Percentiles rank a stretch among this genome's conserved stretches.
phyloP scores from a whole-genome alignment of 2,888 invertebrate genomes.

The Petrolisthes manimaculis region DNA sequence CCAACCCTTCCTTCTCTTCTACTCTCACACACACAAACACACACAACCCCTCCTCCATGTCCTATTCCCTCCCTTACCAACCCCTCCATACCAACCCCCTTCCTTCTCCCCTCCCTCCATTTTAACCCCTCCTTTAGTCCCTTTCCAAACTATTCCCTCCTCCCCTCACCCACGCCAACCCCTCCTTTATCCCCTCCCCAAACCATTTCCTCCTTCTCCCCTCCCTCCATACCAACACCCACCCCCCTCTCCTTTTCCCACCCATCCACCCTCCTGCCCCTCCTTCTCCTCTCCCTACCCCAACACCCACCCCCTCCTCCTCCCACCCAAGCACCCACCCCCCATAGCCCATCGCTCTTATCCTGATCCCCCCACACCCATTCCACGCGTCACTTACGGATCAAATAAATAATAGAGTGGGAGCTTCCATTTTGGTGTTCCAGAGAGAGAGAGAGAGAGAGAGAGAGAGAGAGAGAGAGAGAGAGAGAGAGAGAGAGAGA shows the following conservation, averaged over 20 bases:
- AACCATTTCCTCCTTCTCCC: not conserved
- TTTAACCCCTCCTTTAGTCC: not conserved
- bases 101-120: too few relatives aligned
- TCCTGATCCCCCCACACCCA: not conserved
- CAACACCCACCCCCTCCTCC: not conserved
- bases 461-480: slow-evolving; percentile 18
- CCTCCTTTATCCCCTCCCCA: not conserved
- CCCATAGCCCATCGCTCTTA: slow-evolving; percentile 18
- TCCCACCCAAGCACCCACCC: too few relatives aligned
- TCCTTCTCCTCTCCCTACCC: slow-evolving; percentile 8
- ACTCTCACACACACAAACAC: too few relatives aligned
- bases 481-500: not conserved
- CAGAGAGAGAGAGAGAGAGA: slow-evolving; percentile 10
- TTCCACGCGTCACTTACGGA: slow-evolving; percentile 7
- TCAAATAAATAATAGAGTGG: slow-evolving; percentile 7
- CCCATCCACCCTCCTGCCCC: not conserved
- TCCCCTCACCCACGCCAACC: not conserved
- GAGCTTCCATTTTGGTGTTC: not conserved
- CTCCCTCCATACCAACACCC: too few relatives aligned
- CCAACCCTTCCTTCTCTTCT: too few relatives aligned
- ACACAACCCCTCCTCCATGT: too few relatives aligned
- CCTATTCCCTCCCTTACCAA: too few relatives aligned
- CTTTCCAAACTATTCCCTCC: not conserved
- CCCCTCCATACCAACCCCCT: too few relatives aligned
- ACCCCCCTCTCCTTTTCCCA: not conserved